Evolutionary conservation across 2,113 vertebrate species (phyloP), one percentile per base, ranked within the genome.

Genomic region (Syrrhaptes paradoxus): DNA sequence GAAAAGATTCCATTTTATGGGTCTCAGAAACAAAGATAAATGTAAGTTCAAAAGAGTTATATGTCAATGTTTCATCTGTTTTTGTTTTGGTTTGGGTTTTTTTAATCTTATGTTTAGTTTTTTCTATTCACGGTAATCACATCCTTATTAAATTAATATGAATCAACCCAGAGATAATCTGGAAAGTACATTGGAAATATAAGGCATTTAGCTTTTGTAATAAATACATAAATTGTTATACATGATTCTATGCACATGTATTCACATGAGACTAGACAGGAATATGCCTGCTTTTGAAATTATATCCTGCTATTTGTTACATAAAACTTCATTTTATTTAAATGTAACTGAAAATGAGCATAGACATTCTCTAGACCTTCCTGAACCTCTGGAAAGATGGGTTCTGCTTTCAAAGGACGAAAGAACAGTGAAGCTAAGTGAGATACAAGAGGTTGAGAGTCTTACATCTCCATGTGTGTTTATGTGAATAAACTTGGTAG

Each of bases 81-180:
- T 84, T 54, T 32, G 4, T 0, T 85, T 90, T 21, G 38, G 5
- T 21, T 75, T 55, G 4, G 0, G 29, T 4, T 4, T 4, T 80
- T 91, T 70, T 15, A 34, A 55, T 26, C 6, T 67, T 74, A n/a
- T 38, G 5, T 46, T 87, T 63, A 55, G 3, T 38, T 95, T 96
- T 96, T 78, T 78, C 25, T 63, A 9, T 51, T 76, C 73, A 25
- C 5, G 38, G 34, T 41, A 80, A 46, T 34, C 7, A 15, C 13
- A 38, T 1, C 6, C 12, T 65, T 82, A 66, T 32, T 11, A 77
- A 86, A 78, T 26, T 0, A 46, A 36, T 22, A 38, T 2, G 45
- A 81, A 61, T 41, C 32, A 84, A n/a, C 45, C 11, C 20, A 84
- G 21, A 84, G 11, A n/a, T 68, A 2, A 61, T 58, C 71, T 3